Evolutionary conservation across 2,113 vertebrate species (phyloP).

Genomic region (Pycnonotus jocosus): DNA sequence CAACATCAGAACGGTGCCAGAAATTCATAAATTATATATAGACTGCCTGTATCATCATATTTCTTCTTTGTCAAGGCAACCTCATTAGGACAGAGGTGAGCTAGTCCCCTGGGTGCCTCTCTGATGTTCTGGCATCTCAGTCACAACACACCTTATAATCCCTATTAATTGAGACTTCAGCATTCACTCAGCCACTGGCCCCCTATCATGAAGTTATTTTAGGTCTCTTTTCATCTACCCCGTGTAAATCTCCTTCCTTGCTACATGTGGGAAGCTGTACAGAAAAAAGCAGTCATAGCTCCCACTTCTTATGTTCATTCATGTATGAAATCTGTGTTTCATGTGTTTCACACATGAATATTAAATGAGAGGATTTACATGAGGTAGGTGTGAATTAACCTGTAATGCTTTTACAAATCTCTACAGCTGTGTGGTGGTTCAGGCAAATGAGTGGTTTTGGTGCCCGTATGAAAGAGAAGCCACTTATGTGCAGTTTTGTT

Average conservation of each 20-base stretch:
- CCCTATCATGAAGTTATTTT: background rate
- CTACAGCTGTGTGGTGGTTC: background rate
- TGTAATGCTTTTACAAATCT: background rate
- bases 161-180: background rate
- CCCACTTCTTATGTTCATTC: background rate
- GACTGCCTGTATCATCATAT: background rate
- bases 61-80: background rate
- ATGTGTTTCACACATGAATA: background rate
- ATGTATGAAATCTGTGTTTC: background rate
- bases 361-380: background rate
- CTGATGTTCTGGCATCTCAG: background rate
- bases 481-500: background rate
- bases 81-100: background rate
- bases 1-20: background rate
- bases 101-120: background rate
- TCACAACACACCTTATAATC: background rate
- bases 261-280: background rate
- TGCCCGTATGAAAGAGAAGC: background rate
- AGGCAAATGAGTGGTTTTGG: background rate
- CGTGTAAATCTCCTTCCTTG: background rate
- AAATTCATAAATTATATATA: constrained; percentile 20
- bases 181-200: background rate
- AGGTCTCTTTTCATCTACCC: background rate
- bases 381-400: background rate
- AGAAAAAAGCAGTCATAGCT: background rate